Percentiles rank a stretch among this genome's conserved stretches.
These are phyloP conservation scores for Antechinus stuartii DNA, from an alignment of 2,113 vertebrate species.

Conservation along the genomic window DNA sequence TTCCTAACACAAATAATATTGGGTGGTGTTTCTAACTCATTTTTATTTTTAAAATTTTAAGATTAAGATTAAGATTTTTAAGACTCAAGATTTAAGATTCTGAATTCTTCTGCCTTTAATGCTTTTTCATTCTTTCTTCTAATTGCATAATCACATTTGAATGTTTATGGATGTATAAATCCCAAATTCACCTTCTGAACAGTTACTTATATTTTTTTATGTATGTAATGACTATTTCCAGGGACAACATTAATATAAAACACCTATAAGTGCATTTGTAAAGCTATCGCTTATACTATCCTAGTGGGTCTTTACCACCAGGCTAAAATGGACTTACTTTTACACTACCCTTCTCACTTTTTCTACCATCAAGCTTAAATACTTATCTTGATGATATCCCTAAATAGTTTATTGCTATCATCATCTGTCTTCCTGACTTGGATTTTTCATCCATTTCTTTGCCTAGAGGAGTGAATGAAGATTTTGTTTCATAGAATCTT, in stretches of 20 bases:
- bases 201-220: neutral
- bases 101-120: neutral
- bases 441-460: neutral
- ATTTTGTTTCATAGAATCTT: neutral
- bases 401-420: neutral
- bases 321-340: neutral
- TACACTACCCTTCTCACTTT: neutral
- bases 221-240: neutral
- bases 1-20: neutral
- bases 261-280: neutral
- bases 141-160: neutral
- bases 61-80: too few species aligned
- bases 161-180: neutral
- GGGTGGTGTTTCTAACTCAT: neutral
- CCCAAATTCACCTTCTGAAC: neutral
- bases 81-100: neutral
- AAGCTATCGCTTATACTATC: neutral
- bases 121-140: neutral
- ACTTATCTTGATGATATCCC: neutral
- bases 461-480: neutral
- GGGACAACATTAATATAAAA: neutral
- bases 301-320: neutral
- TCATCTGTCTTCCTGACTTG: neutral
- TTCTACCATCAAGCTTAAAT: neutral
- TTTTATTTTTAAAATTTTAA: neutral